Evolutionary conservation across 2,113 vertebrate species (phyloP).

Genomic region (Saguinus imperator): DNA sequence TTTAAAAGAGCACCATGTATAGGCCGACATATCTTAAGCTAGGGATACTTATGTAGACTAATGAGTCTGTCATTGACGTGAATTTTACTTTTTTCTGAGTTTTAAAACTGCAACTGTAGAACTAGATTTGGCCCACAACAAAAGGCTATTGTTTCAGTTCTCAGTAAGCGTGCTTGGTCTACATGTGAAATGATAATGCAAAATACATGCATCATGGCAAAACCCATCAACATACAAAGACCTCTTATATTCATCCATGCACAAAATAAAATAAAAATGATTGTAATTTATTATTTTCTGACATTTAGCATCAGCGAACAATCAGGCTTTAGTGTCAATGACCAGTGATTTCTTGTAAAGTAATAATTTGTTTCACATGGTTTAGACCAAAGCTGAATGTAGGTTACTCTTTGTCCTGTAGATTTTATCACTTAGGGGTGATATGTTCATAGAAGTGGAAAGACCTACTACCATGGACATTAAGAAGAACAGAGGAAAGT

Average conservation of each 20-base stretch:
- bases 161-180: background rate
- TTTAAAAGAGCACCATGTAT: background rate
- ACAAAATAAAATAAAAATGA: slow-evolving; percentile 9
- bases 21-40: background rate
- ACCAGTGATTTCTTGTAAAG: slow-evolving; percentile 17
- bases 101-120: slow-evolving; percentile 34
- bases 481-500: slow-evolving; percentile 9
- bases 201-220: background rate
- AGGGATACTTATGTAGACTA: background rate
- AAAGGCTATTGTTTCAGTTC: slow-evolving; percentile 4
- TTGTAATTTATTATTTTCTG: slow-evolving; percentile 23
- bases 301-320: slow-evolving; percentile 29
- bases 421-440: slow-evolving; percentile 17
- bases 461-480: background rate
- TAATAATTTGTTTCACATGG: background rate
- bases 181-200: background rate
- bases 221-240: background rate
- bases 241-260: background rate
- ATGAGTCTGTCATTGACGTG: background rate
- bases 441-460: background rate
- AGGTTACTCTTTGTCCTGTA: background rate
- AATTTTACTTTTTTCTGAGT: slow-evolving; percentile 28
- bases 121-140: background rate
- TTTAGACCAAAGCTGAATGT: slow-evolving; percentile 41
- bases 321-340: slow-evolving; percentile 7